A percentile compares a stretch with the other conserved stretches of the same genome.
phyloP scores from a whole-genome alignment of 2,797 vertebrate genomes.

The Cynopterus sphinx region DNA sequence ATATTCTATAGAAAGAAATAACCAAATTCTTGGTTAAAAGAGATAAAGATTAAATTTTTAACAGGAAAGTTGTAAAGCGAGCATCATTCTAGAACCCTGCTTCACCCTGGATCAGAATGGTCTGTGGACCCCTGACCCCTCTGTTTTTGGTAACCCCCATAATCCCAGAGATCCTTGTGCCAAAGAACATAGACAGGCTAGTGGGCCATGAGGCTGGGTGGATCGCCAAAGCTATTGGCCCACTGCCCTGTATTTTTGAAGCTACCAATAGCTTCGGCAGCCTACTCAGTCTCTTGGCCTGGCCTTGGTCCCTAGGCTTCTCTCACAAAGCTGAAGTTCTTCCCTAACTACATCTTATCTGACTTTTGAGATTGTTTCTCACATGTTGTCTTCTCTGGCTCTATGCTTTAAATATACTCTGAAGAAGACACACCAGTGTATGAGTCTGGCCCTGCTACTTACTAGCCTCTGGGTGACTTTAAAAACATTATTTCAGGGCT shows the following conservation, averaged over 20 bases:
- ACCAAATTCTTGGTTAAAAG: neutral
- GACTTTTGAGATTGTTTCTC: neutral
- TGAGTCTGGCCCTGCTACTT: neutral
- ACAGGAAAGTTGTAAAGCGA: neutral
- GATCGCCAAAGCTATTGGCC: neutral
- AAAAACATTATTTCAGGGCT: neutral
- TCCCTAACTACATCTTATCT: neutral
- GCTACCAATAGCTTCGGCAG: neutral
- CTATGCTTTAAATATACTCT: neutral
- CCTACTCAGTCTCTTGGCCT: neutral
- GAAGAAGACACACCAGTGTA: neutral
- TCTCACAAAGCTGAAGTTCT: neutral
- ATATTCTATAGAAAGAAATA: slow-evolving; percentile 19
- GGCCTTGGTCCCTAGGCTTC: neutral
- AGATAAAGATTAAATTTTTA: neutral
- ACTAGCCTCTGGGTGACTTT: neutral
- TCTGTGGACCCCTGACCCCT: neutral
- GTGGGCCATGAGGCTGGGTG: fast-evolving
- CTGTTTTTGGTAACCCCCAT: neutral
- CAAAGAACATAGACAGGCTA: neutral
- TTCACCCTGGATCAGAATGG: neutral
- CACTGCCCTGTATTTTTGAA: neutral
- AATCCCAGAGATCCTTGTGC: neutral
- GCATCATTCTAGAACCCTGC: neutral
- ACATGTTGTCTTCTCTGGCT: neutral